These are phyloP conservation scores for Lepidochitona cinerea DNA, from an alignment of 2,888 invertebrate genomes.

Conservation along the genomic window DNA sequence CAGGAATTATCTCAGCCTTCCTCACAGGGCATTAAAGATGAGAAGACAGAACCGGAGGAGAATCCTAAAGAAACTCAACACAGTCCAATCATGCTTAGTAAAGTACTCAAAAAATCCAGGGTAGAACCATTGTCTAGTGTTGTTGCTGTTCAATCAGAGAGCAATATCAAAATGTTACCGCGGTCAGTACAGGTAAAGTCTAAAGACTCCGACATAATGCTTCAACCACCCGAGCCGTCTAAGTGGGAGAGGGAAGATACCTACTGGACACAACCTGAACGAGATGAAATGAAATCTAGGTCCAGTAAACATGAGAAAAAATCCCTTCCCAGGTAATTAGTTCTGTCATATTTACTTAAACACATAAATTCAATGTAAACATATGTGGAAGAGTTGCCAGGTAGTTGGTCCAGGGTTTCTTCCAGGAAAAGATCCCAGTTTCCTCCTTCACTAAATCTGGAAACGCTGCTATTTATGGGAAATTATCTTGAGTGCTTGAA, in stretches of 20 bases:
- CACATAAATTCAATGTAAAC: no score
- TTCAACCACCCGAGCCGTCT: slow-evolving; percentile 79
- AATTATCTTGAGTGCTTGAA: no score
- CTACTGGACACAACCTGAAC: slow-evolving; percentile 34
- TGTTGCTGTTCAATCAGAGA: not conserved
- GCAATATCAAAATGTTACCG: not conserved
- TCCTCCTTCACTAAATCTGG: no score
- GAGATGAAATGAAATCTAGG: slow-evolving; percentile 65
- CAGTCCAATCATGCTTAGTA: not conserved
- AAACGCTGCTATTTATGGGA: no score
- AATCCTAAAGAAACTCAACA: not conserved
- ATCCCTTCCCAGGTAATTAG: slow-evolving; percentile 86
- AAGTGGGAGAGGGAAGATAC: slow-evolving; percentile 89
- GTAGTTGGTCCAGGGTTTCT: no score
- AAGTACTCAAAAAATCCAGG: not conserved
- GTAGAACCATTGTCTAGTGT: not conserved
- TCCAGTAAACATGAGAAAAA: slow-evolving; percentile 72
- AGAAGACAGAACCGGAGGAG: not conserved
- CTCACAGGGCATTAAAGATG: not conserved
- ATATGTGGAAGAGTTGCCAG: no score
- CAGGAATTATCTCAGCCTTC: not conserved
- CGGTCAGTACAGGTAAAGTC: not conserved
- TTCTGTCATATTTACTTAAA: no score
- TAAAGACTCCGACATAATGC: slow-evolving; percentile 48
- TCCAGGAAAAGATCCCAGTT: no score